These are phyloP conservation scores for Acipenser oxyrinchus DNA, from an alignment of 2,797 vertebrate genomes.

Conservation along the genomic window DNA sequence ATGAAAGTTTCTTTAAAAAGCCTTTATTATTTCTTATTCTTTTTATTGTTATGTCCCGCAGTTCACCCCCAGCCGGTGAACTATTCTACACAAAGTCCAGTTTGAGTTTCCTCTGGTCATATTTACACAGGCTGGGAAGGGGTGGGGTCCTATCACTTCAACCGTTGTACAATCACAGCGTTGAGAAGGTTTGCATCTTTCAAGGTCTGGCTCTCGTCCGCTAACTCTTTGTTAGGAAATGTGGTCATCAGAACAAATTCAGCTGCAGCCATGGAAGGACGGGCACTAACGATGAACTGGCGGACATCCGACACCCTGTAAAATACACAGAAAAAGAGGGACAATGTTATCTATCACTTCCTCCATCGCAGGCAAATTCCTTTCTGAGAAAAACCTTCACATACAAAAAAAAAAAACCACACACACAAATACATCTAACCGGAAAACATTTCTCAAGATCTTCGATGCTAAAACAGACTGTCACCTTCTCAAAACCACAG, in stretches of 20 bases:
- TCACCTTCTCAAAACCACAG: no score
- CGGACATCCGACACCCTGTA: constrained; percentile 86
- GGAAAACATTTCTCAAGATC: no score
- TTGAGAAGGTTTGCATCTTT: constrained; percentile 95
- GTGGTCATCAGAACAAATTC: constrained; percentile 96
- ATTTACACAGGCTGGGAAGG: constrained; percentile 16
- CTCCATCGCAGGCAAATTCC: no score
- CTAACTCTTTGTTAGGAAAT: constrained; percentile 94
- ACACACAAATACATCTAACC: no score
- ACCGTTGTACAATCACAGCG: constrained; percentile 88
- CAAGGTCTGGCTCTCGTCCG: constrained; percentile 84
- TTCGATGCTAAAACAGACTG: no score
- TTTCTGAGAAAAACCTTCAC: no score
- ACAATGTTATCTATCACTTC: no score
- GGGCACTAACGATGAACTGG: constrained; percentile 78
- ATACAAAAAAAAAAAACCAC: no score
- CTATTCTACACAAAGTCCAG: constrained; percentile 16
- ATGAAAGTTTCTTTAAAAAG: constrained; percentile 35
- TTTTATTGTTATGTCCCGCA: background rate
- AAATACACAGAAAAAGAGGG: background rate
- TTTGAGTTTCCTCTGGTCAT: background rate
- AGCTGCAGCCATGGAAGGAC: constrained; percentile 81
- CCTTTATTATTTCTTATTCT: constrained; percentile 21
- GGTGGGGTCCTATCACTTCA: constrained; percentile 63
- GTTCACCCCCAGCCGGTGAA: constrained; percentile 7